Percentiles rank a stretch among this genome's conserved stretches.
Conservation (phyloP, 2,888 invertebrate genomes). For the Pseudoips prasinana region DNA sequence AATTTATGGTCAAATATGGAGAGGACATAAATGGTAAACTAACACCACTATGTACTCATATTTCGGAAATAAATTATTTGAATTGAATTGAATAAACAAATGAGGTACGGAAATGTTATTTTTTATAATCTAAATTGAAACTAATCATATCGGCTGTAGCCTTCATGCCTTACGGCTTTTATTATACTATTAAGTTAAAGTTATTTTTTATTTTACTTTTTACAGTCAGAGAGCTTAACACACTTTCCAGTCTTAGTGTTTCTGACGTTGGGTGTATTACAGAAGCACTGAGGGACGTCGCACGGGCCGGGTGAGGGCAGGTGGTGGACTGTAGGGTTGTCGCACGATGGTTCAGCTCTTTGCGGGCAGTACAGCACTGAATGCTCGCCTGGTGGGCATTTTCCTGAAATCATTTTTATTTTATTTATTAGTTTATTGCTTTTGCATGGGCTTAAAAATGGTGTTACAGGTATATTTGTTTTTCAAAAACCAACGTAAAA, state of each 20-base stretch:
- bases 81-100: no score
- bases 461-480: no score
- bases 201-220: conserved; percentile 1
- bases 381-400: conserved; percentile 53
- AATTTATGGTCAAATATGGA: no score
- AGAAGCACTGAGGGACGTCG: conserved; percentile 58
- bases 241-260: conserved; percentile 47
- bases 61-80: no score
- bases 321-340: conserved; percentile 47
- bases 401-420: conserved; percentile 34
- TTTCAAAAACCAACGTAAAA: no score
- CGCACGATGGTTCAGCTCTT: conserved; percentile 51
- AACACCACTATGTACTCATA: no score
- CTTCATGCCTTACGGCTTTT: no score
- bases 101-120: no score
- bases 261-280: conserved; percentile 50
- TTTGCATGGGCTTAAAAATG: background rate
- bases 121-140: no score
- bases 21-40: no score
- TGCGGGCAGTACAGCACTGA: conserved; percentile 61
- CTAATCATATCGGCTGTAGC: no score
- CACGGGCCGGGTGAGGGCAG: conserved; percentile 27
- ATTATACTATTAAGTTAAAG: no score
- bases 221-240: conserved; percentile 39
- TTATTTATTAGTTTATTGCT: background rate